These are phyloP conservation scores for Egretta garzetta DNA, from an alignment of 2,113 vertebrate species.

Conservation along the genomic window DNA sequence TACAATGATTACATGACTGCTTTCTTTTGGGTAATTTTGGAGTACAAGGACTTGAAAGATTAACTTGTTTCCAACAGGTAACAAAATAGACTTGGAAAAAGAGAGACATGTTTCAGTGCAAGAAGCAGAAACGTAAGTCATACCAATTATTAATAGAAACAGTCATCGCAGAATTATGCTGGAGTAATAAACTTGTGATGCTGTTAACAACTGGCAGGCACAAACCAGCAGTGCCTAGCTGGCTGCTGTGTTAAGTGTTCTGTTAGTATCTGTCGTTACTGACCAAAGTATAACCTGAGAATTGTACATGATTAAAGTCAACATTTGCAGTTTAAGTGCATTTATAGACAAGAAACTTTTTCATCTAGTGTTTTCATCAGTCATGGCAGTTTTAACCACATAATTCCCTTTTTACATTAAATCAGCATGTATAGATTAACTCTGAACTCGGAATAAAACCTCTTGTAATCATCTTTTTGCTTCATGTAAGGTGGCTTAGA, in stretches of 20 bases:
- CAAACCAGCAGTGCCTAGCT: neutral
- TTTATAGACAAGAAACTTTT: neutral
- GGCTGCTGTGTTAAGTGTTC: neutral
- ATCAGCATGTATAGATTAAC: neutral
- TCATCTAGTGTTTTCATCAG: neutral
- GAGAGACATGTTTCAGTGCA: conserved; percentile 94
- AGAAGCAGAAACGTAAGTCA: conserved; percentile 93
- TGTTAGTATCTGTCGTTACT: neutral
- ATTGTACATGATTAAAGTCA: neutral
- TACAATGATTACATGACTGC: neutral
- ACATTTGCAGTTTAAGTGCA: neutral
- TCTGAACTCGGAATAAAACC: neutral
- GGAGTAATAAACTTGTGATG: conserved; percentile 16
- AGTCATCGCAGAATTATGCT: neutral
- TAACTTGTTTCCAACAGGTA: conserved; percentile 81
- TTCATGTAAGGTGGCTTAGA: neutral
- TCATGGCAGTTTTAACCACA: neutral
- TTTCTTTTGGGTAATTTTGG: neutral
- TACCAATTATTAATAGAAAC: neutral
- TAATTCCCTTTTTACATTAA: neutral
- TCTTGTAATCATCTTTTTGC: neutral
- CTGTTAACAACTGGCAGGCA: neutral
- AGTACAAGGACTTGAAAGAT: neutral
- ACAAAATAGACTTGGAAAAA: conserved; percentile 98
- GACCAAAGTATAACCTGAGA: neutral